Conservation (phyloP, 2,113 vertebrate genomes). For the Neolamprologus hecqui region DNA sequence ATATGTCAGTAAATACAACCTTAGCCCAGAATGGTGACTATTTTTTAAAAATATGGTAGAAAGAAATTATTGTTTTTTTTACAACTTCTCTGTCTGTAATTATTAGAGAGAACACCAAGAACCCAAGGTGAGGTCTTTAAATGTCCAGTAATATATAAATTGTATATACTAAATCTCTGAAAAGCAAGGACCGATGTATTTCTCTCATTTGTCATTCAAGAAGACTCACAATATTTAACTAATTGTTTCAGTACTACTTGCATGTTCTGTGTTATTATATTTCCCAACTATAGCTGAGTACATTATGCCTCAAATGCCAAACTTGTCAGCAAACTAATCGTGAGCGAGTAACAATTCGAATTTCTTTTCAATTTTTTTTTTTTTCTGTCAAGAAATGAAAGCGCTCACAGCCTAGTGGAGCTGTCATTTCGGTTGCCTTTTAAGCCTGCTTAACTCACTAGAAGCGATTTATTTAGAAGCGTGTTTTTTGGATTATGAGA, state of each 20-base stretch:
- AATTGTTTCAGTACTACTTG: background rate
- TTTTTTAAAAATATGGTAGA: background rate
- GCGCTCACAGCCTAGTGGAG: background rate
- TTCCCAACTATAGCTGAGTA: background rate
- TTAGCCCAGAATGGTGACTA: background rate
- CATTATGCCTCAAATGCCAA: background rate
- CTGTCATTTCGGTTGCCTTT: background rate
- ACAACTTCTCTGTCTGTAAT: background rate
- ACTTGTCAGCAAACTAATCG: background rate
- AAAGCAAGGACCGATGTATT: background rate
- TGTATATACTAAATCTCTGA: background rate
- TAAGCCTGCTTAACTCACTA: background rate
- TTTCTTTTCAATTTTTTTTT: background rate
- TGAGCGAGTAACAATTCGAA: background rate
- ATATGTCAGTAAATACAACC: background rate
- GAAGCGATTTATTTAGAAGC: background rate
- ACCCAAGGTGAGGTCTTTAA: background rate
- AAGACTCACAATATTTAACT: background rate
- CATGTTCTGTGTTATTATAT: background rate
- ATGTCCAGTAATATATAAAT: background rate
- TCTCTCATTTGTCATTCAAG: background rate
- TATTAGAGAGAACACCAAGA: background rate
- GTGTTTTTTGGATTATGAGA: background rate
- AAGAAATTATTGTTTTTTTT: background rate
- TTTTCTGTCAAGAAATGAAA: background rate